Conservation (phyloP, 2,797 vertebrate species). For the Gouania willdenowi region DNA sequence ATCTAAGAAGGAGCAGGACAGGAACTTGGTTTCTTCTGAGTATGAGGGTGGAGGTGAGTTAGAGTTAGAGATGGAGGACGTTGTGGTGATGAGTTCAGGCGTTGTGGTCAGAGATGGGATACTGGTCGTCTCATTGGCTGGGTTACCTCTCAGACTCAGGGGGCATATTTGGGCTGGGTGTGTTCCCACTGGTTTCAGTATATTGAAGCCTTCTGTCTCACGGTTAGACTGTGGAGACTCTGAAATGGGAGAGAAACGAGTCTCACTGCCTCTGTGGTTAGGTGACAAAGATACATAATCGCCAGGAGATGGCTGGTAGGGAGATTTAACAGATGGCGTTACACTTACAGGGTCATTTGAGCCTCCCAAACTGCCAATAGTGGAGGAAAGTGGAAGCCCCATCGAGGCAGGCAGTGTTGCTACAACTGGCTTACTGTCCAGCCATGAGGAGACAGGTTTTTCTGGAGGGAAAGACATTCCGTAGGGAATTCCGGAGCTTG, state of each 20-base stretch:
- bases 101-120: constrained; percentile 30
- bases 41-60: constrained; percentile 73
- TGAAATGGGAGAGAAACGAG: constrained; percentile 62
- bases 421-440: constrained; percentile 90
- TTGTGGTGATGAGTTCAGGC: constrained; percentile 63
- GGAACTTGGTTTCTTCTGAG: constrained; percentile 82
- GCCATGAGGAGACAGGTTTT: constrained; percentile 89
- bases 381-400: constrained; percentile 85
- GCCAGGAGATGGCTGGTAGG: constrained; percentile 82
- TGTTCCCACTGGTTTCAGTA: constrained; percentile 77
- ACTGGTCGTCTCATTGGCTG: constrained; percentile 37
- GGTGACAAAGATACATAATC: constrained; percentile 87
- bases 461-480: constrained; percentile 94
- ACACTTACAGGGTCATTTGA: constrained; percentile 85
- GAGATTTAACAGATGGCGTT: constrained; percentile 84
- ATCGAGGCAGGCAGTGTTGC: constrained; percentile 79
- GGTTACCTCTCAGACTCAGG: constrained; percentile 57
- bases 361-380: constrained; percentile 71
- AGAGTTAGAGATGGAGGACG: constrained; percentile 73
- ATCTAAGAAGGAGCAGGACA: constrained; percentile 79
- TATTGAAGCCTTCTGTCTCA: constrained; percentile 51
- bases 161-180: constrained; percentile 71
- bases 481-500: constrained; percentile 92
- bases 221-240: constrained; percentile 72
- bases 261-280: constrained; percentile 79